A percentile compares a stretch with the other conserved stretches of the same genome.
Conservation (phyloP, 2,797 vertebrate species). For the Tympanoctomys barrerae region DNA sequence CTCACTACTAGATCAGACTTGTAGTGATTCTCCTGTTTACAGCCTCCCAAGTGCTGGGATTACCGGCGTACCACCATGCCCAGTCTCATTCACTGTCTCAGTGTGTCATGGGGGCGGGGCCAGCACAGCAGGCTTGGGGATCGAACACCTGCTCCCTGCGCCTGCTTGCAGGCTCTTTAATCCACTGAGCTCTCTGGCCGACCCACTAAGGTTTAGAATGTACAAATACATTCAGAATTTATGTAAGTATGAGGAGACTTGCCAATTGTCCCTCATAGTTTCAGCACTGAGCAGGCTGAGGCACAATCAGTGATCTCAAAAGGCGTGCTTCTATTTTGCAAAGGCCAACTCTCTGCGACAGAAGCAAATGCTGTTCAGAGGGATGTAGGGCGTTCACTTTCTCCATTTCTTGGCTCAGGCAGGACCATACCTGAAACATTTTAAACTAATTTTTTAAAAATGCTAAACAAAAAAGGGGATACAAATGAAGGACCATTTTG, state of each 20-base stretch:
- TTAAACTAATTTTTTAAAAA: slow-evolving; percentile 19
- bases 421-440: not conserved
- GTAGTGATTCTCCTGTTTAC: too few relatives aligned
- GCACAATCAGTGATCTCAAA: not conserved
- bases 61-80: too few relatives aligned
- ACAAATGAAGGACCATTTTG: too few relatives aligned
- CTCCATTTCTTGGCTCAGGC: slow-evolving; percentile 27
- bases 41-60: too few relatives aligned
- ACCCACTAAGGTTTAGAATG: not conserved
- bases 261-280: not conserved
- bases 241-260: not conserved
- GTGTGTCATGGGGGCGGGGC: too few relatives aligned
- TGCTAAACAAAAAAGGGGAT: too few relatives aligned
- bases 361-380: not conserved
- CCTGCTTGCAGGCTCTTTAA: too few relatives aligned
- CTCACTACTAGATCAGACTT: too few relatives aligned
- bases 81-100: too few relatives aligned
- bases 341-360: not conserved
- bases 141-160: too few relatives aligned
- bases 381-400: not conserved
- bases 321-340: not conserved
- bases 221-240: slow-evolving; percentile 34
- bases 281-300: not conserved
- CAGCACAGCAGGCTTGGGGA: too few relatives aligned
- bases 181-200: too few relatives aligned